Evolutionary conservation across 2,888 invertebrate species (phyloP), one percentile per base, ranked within the genome.

Genomic region (Spisula subtruncata): DNA sequence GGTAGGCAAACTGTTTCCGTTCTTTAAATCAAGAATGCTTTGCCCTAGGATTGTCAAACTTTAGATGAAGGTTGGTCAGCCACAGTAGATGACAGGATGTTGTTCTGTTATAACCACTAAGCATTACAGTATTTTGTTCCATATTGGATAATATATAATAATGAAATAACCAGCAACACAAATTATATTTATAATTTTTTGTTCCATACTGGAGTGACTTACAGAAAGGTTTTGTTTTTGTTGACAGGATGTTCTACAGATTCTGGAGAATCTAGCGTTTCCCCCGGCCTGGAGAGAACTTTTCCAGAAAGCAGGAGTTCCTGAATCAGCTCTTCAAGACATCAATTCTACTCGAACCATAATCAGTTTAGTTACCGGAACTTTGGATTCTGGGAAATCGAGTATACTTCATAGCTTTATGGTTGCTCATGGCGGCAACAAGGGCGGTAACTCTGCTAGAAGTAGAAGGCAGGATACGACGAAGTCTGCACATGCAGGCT

Each of bases 211-310:
- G 41, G 41, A 41, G 41, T 5, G 16, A 8, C 56, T 56, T 20
- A 56, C 12, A 8, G 51, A 51, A 16, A 51, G 5, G 1, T 6
- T 51, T 16, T 51, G 51, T 51, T 51, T 14, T 51, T 16, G 16
- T 51, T 91, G 92, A 2, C 93, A 96, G 96, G 96, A 96, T 80
- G 93, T 96, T 35, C 89, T 96, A 12, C 84, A 84, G 16, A 88
- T 89, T 10, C 90, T 96, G 35, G 96, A 96, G 81, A 93, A 94
- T 46, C 92, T 96, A 32, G 93, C 95, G 1, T 95, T 95, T 81
- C 95, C 95, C 18, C 92, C 94, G 18, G 95, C 95, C 41, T 96
- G 95, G 96, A 92, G 94, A 88, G 93, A 93, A 14, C 90, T 96
- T 32, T 95, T 96, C 87, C 89, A 93, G 60, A 94, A 94, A 79